phyloP scores from a whole-genome alignment of 2,113 vertebrate genomes.

The Cyanoderma ruficeps region DNA sequence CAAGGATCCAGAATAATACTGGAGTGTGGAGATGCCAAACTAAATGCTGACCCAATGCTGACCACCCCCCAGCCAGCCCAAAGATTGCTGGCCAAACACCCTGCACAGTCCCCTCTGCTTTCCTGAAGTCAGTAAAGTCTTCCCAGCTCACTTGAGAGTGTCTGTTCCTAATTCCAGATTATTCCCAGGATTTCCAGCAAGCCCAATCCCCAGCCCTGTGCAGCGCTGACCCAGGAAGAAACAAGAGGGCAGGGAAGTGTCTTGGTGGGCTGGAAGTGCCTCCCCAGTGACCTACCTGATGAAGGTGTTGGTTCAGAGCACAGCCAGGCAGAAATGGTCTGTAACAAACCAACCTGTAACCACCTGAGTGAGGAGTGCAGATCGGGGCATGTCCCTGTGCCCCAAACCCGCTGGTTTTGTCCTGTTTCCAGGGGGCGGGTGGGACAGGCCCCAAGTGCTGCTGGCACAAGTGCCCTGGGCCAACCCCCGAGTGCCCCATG shows the following conservation, averaged over 20 bases:
- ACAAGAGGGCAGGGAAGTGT: neutral
- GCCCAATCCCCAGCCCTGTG: neutral
- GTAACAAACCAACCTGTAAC: neutral
- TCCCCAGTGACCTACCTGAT: neutral
- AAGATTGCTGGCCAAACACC: neutral
- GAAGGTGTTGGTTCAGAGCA: neutral
- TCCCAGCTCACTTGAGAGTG: neutral
- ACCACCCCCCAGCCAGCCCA: neutral
- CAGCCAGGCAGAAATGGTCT: neutral
- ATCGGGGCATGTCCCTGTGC: neutral
- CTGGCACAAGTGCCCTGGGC: neutral
- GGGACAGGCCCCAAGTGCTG: neutral
- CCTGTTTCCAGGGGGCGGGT: neutral
- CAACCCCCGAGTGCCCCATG: neutral
- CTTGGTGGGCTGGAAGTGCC: neutral
- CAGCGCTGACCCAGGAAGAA: neutral
- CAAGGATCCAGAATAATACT: too few relatives aligned
- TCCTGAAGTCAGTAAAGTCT: too few relatives aligned
- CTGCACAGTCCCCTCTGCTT: neutral
- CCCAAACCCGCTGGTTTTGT: neutral
- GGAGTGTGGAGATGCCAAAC: neutral
- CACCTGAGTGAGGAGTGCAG: too few relatives aligned
- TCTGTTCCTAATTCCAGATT: neutral
- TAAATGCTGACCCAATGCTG: neutral
- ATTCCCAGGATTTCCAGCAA: neutral